Evolutionary conservation across 2,113 vertebrate species (phyloP), one percentile per base, ranked within the genome.

Genomic region (Muntiacus reevesi): DNA sequence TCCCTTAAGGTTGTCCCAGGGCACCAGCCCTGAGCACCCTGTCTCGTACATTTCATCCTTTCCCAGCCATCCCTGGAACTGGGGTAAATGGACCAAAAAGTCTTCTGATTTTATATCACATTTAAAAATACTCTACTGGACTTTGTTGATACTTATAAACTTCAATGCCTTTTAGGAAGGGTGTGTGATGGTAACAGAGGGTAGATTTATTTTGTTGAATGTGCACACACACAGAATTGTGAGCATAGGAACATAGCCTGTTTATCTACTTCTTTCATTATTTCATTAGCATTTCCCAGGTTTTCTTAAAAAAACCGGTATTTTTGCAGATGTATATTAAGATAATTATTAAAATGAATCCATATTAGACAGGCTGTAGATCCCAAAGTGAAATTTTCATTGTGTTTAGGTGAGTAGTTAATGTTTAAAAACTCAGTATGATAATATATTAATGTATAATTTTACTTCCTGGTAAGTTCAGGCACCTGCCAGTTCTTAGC

Each of bases 91-190:
- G 27, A 67, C n/a, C 83, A 43, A 84, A 43, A 88, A 14, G 30
- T 76, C 17, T 57, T 95, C 9, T 1, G 52, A 87, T 76, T 88
- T 90, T 84, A 94, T 16, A 27, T 5, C 64, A 3, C 7, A 17
- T 82, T 93, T 79, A 67, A 97, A 96, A 95, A 89, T 96, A 97
- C 9, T 33, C 10, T 33, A 7, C n/a, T 85, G 33, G 64, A 62
- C 33, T 62, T 92, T 27, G 17, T n/a, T 91, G 45, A 10, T 89
- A 52, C 83, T 94, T 91, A 67, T 52, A 90, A 67, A 90, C 47
- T 19, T 64, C 19, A 50, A 3, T 54, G 15, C 27, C 12, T 92
- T 97, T 94, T 87, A 55, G 55, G 82, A 87, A 54, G 16, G 33
- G 40, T 25, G 27, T n/a, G 7, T 87, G 83, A 52, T 86, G 36